phyloP scores from a whole-genome alignment of 2,797 vertebrate genomes.

The Rhinophrynus dorsalis region DNA sequence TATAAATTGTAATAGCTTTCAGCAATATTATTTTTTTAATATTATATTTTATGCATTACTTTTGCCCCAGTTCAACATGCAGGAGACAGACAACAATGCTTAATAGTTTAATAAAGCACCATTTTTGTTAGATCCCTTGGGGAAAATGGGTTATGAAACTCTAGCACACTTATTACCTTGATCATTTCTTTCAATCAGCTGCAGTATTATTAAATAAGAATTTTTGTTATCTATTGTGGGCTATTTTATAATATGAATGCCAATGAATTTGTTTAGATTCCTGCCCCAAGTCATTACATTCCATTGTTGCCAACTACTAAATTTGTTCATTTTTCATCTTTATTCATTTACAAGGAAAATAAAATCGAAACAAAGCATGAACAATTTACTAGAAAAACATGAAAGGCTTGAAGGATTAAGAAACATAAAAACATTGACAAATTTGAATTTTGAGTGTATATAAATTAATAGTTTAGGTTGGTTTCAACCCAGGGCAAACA shows the following conservation, averaged over 20 bases:
- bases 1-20: too few relatives aligned
- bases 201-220: background rate
- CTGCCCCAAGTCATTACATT: constrained; percentile 5
- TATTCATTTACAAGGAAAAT: constrained; percentile 33
- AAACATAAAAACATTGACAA: background rate
- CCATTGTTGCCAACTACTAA: constrained; percentile 23
- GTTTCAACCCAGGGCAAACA: background rate
- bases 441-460: background rate
- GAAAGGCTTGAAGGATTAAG: constrained; percentile 16
- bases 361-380: constrained; percentile 17
- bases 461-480: background rate
- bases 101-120: too few relatives aligned
- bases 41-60: too few relatives aligned
- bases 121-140: too few relatives aligned
- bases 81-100: too few relatives aligned
- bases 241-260: constrained; percentile 12
- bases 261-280: constrained; percentile 11
- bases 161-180: too few relatives aligned
- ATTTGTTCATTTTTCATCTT: constrained; percentile 38
- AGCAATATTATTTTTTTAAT: too few relatives aligned
- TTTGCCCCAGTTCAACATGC: too few relatives aligned
- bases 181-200: too few relatives aligned
- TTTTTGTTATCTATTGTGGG: constrained; percentile 3
- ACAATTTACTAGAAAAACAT: background rate
- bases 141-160: too few relatives aligned